phyloP scores from a whole-genome alignment of 1,140 invertebrate genomes.

The Euura lappo region DNA sequence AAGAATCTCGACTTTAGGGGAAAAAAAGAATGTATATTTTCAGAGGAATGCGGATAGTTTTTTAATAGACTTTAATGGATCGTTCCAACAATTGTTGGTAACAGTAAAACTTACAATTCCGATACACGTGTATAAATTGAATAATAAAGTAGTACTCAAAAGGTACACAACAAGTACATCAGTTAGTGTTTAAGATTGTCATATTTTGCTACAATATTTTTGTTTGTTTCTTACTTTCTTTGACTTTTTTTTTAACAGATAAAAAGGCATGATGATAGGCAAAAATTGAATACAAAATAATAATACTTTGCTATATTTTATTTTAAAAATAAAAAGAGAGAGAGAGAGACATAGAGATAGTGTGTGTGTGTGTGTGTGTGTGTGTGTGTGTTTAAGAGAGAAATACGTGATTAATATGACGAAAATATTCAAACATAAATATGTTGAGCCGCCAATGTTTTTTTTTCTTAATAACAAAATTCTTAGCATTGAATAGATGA shows the following conservation, averaged over 20 bases:
- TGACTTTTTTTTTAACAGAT: background rate
- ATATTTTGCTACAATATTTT: background rate
- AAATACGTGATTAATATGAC: background rate
- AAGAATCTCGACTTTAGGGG: too few relatives aligned
- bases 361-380: too few relatives aligned
- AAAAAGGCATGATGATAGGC: slow-evolving; percentile 1
- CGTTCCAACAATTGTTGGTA: background rate
- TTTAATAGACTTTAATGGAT: background rate
- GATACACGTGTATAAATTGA: slow-evolving; percentile 2
- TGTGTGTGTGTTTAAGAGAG: background rate
- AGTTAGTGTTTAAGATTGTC: slow-evolving; percentile 6
- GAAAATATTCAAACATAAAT: background rate
- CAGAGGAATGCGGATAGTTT: too few relatives aligned
- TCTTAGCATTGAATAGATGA: background rate
- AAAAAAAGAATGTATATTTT: too few relatives aligned
- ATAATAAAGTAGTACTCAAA: background rate
- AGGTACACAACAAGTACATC: background rate
- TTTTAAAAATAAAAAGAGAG: background rate
- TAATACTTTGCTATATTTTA: slow-evolving; percentile 3
- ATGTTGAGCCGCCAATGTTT: background rate
- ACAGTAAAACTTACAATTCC: background rate
- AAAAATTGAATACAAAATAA: slow-evolving; percentile 8
- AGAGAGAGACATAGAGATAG: background rate
- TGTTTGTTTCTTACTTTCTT: too few relatives aligned
- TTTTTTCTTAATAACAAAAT: background rate